Conservation (phyloP, 2,113 vertebrate species). For the Alouatta palliata region DNA sequence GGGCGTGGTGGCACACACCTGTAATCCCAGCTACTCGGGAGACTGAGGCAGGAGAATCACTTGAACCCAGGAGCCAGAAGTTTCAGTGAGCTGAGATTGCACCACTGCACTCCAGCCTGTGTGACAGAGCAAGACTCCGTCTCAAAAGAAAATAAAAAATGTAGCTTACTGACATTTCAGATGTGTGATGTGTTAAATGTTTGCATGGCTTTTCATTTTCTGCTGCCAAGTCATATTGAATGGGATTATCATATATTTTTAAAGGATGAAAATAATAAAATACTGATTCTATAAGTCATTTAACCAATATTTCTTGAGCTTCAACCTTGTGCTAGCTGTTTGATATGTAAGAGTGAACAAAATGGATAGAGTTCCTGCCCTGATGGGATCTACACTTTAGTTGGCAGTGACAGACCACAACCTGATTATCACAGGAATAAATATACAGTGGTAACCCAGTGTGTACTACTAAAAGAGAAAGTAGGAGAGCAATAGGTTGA, state of each 20-base stretch:
- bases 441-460: neutral
- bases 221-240: neutral
- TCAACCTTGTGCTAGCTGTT: neutral
- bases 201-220: neutral
- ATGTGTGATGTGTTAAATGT: neutral
- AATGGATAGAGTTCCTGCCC: neutral
- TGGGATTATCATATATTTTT: neutral
- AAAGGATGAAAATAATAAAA: neutral
- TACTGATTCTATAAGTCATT: neutral
- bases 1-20: no score
- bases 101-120: no score
- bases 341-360: neutral
- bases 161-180: conserved; percentile 1
- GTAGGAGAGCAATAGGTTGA: neutral
- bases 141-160: neutral
- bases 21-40: no score
- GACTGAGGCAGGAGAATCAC: no score
- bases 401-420: neutral
- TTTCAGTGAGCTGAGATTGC: no score
- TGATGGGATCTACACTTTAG: neutral
- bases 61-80: no score
- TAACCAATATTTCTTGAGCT: neutral
- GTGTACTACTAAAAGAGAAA: neutral
- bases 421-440: neutral
- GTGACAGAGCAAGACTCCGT: no score